phyloP scores from a whole-genome alignment of 2,797 vertebrate genomes.

The Tiaroga cobitis region DNA sequence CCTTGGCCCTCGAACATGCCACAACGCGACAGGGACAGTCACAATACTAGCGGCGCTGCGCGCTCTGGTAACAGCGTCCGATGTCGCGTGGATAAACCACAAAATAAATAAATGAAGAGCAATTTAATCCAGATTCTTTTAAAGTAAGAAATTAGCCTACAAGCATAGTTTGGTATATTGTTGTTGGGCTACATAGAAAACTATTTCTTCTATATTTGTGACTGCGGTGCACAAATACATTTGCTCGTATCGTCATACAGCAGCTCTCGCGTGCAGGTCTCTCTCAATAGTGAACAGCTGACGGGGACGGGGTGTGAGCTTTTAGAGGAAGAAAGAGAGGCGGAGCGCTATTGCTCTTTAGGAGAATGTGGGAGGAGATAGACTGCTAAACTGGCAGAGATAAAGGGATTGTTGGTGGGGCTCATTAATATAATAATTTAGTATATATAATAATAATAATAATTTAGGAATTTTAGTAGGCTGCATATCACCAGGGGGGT shows the following conservation, averaged over 20 bases:
- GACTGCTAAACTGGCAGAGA: neutral
- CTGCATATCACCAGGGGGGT: neutral
- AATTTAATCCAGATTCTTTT: neutral
- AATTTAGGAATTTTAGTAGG: neutral
- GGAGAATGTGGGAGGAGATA: constrained; percentile 27
- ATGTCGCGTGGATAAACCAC: constrained; percentile 36
- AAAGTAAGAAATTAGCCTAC: neutral
- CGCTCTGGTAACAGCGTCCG: constrained; percentile 27
- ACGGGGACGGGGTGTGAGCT: constrained; percentile 76
- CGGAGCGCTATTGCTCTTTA: constrained; percentile 41
- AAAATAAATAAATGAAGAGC: neutral
- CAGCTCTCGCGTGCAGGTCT: constrained; percentile 12
- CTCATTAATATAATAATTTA: neutral
- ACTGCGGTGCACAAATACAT: neutral
- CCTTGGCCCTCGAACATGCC: constrained; percentile 38
- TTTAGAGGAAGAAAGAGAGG: constrained; percentile 65
- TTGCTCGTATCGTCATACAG: neutral
- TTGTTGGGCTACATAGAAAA: neutral
- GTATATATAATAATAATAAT: neutral
- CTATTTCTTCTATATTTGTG: neutral
- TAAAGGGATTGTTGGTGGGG: neutral
- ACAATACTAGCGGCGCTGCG: constrained; percentile 4
- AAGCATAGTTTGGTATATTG: neutral
- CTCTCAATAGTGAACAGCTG: constrained; percentile 57
- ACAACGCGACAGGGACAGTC: constrained; percentile 13